These are phyloP conservation scores for Coracias cyanogaster DNA, from an alignment of 2,797 vertebrate genomes.

Conservation along the genomic window DNA sequence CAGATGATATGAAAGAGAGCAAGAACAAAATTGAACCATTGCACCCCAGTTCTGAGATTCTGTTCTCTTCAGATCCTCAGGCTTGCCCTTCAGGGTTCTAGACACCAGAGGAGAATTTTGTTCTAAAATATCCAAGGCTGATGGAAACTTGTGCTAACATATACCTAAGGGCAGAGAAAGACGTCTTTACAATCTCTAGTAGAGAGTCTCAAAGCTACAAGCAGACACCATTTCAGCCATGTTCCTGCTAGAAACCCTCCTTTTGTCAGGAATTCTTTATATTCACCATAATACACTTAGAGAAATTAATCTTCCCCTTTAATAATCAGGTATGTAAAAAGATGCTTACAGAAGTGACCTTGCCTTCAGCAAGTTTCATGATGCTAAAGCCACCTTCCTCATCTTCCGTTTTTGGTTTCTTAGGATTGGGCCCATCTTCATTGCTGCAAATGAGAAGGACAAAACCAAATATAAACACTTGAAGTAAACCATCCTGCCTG, in stretches of 20 bases:
- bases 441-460: conserved; percentile 73
- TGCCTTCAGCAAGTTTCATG: conserved; percentile 85
- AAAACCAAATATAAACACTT: not conserved
- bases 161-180: not conserved
- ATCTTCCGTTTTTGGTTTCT: conserved; percentile 85
- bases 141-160: not conserved
- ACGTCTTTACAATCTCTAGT: not conserved
- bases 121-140: not conserved
- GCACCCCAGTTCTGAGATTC: not conserved
- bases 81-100: not conserved
- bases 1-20: not conserved
- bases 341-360: conserved; percentile 86
- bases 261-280: not conserved
- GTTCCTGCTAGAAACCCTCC: not conserved
- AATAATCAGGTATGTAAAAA: not conserved
- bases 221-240: not conserved
- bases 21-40: not conserved
- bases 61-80: not conserved
- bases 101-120: not conserved
- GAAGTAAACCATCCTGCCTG: not conserved
- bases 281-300: not conserved
- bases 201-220: not conserved
- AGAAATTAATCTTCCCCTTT: not conserved
- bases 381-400: conserved; percentile 83
- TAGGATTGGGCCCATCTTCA: conserved; percentile 80